Evolutionary conservation across 2,797 vertebrate species (phyloP), one percentile per base, ranked within the genome.

Genomic region (Crocodylus rhombifer): DNA sequence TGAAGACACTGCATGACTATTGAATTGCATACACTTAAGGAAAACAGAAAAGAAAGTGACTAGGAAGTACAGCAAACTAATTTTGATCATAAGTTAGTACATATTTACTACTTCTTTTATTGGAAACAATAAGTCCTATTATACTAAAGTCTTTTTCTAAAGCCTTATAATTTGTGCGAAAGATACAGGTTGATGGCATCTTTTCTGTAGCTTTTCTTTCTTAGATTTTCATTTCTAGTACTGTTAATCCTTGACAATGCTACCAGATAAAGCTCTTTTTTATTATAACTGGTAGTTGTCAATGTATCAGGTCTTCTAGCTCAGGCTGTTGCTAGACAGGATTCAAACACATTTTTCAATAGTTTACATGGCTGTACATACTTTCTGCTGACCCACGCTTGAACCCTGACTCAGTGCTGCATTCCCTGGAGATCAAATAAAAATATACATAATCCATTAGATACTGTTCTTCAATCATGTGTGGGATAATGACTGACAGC

Each of bases 401-500:
- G 96, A 97, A 96, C 96, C 63, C 96, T 97, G 94, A 97, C 93
- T 95, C 93, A 95, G 87, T 78, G 88, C 4, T 95, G 90, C 88
- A 95, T 95, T 97, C 93, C 90, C 85, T 90, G 91, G 94, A 96
- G 95, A 97, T 97, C 96, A 97, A 96, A 95, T 5, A 91, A 80
- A 96, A 95, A 95, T 94, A 95, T 88, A 90, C 92, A 96, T 96
- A 96, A 97, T 95, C 92, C 96, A 95, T 84, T 79, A 96, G 92
- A 95, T 91, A 94, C 93, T 90, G 80, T 61, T 96, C 92, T 95
- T 92, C 88, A 92, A 91, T 94, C 92, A 89, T 91, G 85, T 95
- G 83, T 92, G 71, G 79, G 88, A 61, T 28, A 88, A 80, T 63
- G 91, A 95, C 58, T 0, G 14, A 93, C 75, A 86, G 85, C 42